Percentiles rank a stretch among this genome's conserved stretches.
Evolutionary conservation across 2,888 invertebrate genomes (phyloP).

Genomic region (Nomada fabriciana): DNA sequence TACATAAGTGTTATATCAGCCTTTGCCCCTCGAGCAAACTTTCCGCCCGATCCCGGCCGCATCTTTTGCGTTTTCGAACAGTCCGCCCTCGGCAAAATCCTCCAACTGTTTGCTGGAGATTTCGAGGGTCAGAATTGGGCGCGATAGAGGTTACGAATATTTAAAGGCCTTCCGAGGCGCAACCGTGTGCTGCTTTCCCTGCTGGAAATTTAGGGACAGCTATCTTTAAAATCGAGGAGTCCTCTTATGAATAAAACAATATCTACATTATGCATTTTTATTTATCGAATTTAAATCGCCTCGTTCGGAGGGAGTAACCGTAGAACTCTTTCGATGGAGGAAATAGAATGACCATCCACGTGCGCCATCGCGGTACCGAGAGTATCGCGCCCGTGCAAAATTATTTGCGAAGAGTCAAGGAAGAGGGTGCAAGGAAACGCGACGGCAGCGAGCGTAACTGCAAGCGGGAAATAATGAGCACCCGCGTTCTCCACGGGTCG

Average conservation of each 20-base stretch:
- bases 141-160: slow-evolving; percentile 45
- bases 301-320: background rate
- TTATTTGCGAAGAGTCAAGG: slow-evolving; percentile 18
- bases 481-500: slow-evolving; percentile 9
- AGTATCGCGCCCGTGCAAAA: background rate
- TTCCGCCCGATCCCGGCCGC: slow-evolving; percentile 19
- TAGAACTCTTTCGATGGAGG: background rate
- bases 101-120: slow-evolving; percentile 39
- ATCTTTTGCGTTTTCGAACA: slow-evolving; percentile 29
- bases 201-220: background rate
- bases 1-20: slow-evolving; percentile 74
- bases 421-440: background rate
- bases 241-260: background rate
- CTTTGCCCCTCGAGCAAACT: slow-evolving; percentile 64
- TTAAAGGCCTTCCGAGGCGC: slow-evolving; percentile 32
- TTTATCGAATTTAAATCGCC: background rate
- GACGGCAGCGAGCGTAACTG: slow-evolving; percentile 1
- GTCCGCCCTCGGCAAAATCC: slow-evolving; percentile 30
- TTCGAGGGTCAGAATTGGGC: slow-evolving; percentile 42
- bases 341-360: background rate
- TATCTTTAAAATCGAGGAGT: background rate
- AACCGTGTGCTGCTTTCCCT: background rate
- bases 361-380: background rate
- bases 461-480: slow-evolving; percentile 51
- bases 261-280: background rate